Conservation (phyloP, 2,888 invertebrate species). For the Aproaerema taeniolella region DNA sequence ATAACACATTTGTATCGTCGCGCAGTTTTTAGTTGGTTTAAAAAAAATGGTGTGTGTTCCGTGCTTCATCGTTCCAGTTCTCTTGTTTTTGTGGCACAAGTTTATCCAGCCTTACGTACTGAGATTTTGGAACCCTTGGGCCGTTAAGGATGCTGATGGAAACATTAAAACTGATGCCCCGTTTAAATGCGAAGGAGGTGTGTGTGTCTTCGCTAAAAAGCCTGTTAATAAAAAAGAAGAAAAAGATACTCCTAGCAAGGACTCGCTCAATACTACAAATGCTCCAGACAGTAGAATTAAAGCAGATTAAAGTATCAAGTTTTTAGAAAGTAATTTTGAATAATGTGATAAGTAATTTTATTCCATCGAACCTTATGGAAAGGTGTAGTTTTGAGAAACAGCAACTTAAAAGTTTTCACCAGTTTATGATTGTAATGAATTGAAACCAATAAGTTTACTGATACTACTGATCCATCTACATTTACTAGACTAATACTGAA, state of each 20-base stretch:
- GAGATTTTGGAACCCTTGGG: slow-evolving; percentile 90
- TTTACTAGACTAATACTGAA: too few species aligned
- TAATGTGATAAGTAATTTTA: too few species aligned
- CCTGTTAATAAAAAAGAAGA: slow-evolving; percentile 13
- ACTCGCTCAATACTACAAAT: not conserved
- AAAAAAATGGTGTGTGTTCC: slow-evolving; percentile 87
- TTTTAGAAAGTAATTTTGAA: too few species aligned
- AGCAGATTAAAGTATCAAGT: slow-evolving; percentile 37
- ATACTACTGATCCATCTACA: too few species aligned
- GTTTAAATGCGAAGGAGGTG: slow-evolving; percentile 78
- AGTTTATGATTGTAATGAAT: too few species aligned
- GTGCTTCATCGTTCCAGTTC: slow-evolving; percentile 89
- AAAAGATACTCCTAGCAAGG: slow-evolving; percentile 8
- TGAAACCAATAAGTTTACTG: too few species aligned
- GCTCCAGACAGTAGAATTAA: slow-evolving; percentile 29
- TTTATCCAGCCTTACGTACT: slow-evolving; percentile 89
- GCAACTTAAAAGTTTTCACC: too few species aligned
- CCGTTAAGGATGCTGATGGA: slow-evolving; percentile 79
- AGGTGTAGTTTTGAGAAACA: too few species aligned
- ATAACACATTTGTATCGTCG: not conserved
- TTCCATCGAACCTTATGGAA: too few species aligned
- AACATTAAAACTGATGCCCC: slow-evolving; percentile 77
- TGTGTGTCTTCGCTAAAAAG: slow-evolving; percentile 57
- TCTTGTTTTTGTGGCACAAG: slow-evolving; percentile 90
- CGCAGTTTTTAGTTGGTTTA: not conserved